These are phyloP conservation scores for Delphinus delphis DNA, from an alignment of 2,113 vertebrate genomes.

Conservation along the genomic window DNA sequence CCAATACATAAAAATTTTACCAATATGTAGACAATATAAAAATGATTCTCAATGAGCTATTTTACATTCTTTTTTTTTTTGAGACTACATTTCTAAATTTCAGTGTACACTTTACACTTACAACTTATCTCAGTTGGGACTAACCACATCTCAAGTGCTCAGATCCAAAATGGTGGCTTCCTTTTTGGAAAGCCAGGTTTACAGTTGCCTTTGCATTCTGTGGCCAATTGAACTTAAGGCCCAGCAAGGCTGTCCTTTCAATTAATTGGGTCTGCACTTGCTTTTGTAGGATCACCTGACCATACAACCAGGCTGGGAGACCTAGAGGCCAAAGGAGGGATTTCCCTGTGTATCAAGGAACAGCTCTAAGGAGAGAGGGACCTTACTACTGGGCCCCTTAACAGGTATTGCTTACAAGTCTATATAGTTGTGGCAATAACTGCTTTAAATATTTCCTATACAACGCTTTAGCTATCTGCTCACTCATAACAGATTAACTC, in stretches of 20 bases:
- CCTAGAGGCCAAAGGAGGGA: not conserved
- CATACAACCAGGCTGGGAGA: not conserved
- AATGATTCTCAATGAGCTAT: not conserved
- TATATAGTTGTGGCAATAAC: not conserved
- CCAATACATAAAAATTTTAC: not conserved
- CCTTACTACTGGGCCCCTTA: not conserved
- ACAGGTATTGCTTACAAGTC: not conserved
- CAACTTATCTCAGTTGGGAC: not conserved
- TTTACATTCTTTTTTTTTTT: not conserved
- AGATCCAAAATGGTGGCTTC: not conserved
- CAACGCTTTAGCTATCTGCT: not conserved
- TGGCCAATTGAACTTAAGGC: not conserved
- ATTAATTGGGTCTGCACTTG: not conserved
- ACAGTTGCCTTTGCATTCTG: not conserved
- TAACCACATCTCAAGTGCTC: not conserved
- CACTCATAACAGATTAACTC: constrained; percentile 62
- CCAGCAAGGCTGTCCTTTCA: not conserved
- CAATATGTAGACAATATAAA: not conserved
- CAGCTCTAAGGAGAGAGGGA: not conserved
- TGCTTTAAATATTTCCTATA: not conserved
- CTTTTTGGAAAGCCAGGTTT: not conserved
- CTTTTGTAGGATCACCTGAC: not conserved
- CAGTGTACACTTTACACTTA: not conserved
- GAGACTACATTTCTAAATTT: not conserved
- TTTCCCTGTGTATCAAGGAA: not conserved